Evolutionary conservation across 2,888 invertebrate species (phyloP), one percentile per base, ranked within the genome.

Genomic region (Brenthis hecate): DNA sequence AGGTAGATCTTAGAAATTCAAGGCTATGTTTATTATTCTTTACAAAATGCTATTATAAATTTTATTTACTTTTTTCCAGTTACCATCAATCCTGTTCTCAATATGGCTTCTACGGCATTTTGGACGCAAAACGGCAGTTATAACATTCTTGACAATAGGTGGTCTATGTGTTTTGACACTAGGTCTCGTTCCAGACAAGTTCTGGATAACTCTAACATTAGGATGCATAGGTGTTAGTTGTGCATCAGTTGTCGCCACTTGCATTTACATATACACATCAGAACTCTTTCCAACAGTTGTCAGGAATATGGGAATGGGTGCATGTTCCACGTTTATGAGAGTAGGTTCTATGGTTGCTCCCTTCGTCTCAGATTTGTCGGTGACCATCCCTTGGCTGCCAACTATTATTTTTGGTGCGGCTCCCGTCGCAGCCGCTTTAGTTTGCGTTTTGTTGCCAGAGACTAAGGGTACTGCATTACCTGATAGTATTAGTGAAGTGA

Each of bases 261-360:
- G 96, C 1, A 95, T 96, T 13, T 98, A 98, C 82, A 94, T 98
- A 11, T 98, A 96, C 85, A 95, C 96, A 0, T 96, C 97, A 0
- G 98, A 98, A 84, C 82, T 98, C 6, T 98, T 97, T 81, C 98
- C 98, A 0, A 98, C 98, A 0, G 96, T 97, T 0, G 95, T 98
- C 0, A 93, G 98, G 14, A 98, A 98, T 78, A 95, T 96, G 81
- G 97, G 97, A 0, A 94, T 98, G 81, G 98, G 98, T 0, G 94
- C 96, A 0, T 95, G 96, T 63, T 98, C 98, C 0, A 96, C 96
- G 92, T 94, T 95, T 55, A 98, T 98, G 66, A 94, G 98, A 73
- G 83, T 97, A 16, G 98, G 98, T 0, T 97, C 97, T 0, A 97
- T 98, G 94, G 74, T 95, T 0, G 97, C 98, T 0, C 98, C 98